phyloP scores from a whole-genome alignment of 2,113 vertebrate genomes.

The Macquaria australasica region DNA sequence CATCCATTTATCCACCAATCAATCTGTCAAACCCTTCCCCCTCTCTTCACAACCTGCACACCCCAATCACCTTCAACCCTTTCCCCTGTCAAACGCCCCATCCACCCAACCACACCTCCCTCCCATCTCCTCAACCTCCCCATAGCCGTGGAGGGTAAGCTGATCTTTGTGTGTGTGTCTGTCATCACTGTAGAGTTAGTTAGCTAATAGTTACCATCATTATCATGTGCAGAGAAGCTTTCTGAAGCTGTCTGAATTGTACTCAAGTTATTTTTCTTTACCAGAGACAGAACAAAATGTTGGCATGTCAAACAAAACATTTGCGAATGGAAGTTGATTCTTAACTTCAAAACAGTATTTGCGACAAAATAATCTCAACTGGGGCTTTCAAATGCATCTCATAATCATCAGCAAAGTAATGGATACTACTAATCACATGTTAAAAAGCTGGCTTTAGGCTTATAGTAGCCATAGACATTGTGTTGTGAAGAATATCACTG shows the following conservation, averaged over 20 bases:
- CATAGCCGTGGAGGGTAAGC: constrained; percentile 83
- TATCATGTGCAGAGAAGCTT: background rate
- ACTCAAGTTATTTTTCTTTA: constrained; percentile 59
- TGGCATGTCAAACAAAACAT: background rate
- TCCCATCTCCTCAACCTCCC: constrained; percentile 29
- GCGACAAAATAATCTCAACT: background rate
- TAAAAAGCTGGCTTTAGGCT: background rate
- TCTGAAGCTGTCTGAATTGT: background rate
- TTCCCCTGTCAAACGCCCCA: background rate
- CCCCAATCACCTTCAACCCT: background rate
- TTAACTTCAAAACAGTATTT: background rate
- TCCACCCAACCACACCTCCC: constrained; percentile 15
- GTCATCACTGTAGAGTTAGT: constrained; percentile 51
- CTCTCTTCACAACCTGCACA: constrained; percentile 4
- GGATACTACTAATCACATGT: background rate
- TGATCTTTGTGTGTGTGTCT: constrained; percentile 59
- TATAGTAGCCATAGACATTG: background rate
- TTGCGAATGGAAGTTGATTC: background rate
- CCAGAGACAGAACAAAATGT: constrained; percentile 13
- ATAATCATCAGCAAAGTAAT: background rate
- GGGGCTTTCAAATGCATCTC: background rate
- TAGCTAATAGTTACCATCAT: constrained; percentile 29
- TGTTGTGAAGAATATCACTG: constrained; percentile 20
- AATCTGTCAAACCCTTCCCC: background rate
- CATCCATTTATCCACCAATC: constrained; percentile 18